Percentiles rank a stretch among this genome's conserved stretches.
Conservation (phyloP, 2,113 vertebrate species). For the Peromyscus leucopus region DNA sequence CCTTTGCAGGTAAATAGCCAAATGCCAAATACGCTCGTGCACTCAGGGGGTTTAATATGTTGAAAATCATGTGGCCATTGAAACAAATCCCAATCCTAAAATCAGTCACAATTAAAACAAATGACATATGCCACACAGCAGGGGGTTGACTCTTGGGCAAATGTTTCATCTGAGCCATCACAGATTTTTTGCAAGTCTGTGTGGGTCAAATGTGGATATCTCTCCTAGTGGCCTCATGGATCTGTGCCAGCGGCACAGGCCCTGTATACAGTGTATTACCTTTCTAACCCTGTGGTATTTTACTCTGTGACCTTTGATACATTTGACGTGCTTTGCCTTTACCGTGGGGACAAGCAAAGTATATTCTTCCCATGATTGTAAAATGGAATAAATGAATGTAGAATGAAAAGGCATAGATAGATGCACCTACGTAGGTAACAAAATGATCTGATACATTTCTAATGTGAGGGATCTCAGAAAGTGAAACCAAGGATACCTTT, state of each 20-base stretch:
- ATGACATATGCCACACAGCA: neutral
- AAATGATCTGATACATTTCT: conserved; percentile 6
- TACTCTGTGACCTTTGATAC: neutral
- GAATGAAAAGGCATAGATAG: neutral
- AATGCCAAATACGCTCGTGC: neutral
- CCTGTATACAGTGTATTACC: neutral
- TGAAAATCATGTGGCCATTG: neutral
- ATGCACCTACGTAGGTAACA: neutral
- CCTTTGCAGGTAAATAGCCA: neutral
- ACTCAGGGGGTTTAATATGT: neutral
- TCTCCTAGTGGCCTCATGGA: neutral
- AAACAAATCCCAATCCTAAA: conserved; percentile 1
- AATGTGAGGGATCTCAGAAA: neutral
- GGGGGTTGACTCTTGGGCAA: neutral
- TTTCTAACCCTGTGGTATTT: neutral
- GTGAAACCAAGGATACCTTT: neutral
- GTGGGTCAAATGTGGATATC: neutral
- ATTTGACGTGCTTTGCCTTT: neutral
- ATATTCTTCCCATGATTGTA: neutral
- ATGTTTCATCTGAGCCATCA: neutral
- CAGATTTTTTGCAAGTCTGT: neutral
- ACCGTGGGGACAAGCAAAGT: neutral
- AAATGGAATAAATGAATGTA: neutral
- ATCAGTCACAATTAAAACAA: neutral
- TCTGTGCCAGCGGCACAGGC: neutral